phyloP scores from a whole-genome alignment of 53 echinoderm and acorn worm genomes.

The Patiria pectinifera region DNA sequence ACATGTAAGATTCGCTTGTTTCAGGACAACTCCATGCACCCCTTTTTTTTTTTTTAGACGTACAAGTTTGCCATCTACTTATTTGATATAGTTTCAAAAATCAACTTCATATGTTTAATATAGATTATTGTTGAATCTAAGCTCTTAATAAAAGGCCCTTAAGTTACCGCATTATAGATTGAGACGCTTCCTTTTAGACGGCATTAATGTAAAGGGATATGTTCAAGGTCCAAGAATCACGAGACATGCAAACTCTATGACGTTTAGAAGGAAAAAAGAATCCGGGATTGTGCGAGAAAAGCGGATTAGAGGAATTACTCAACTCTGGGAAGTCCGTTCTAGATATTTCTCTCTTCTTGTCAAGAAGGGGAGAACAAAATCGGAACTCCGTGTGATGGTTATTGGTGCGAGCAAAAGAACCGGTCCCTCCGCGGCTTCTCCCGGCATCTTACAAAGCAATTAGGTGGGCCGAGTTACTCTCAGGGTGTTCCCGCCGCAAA shows the following conservation, averaged over 20 bases:
- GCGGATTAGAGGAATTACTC: slow-evolving; percentile 51
- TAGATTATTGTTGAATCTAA: slow-evolving; percentile 42
- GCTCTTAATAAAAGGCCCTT: slow-evolving; percentile 89
- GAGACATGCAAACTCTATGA: slow-evolving; percentile 5
- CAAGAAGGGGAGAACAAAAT: not conserved
- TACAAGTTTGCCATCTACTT: too few species aligned
- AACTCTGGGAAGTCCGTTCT: slow-evolving; percentile 12
- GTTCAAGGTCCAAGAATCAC: not conserved
- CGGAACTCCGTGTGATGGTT: not conserved
- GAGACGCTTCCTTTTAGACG: too few species aligned
- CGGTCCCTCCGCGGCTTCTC: slow-evolving; percentile 5
- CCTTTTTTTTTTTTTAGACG: too few species aligned
- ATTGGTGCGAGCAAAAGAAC: not conserved
- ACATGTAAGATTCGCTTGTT: too few species aligned
- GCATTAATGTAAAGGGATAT: not conserved
- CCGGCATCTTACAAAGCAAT: slow-evolving; percentile 41
- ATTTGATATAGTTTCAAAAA: too few species aligned
- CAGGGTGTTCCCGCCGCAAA: slow-evolving; percentile 48
- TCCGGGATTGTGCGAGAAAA: not conserved
- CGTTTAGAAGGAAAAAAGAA: slow-evolving; percentile 32
- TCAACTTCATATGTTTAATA: too few species aligned
- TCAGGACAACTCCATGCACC: too few species aligned
- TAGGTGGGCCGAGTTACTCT: slow-evolving; percentile 57
- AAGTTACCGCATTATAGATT: slow-evolving; percentile 33
- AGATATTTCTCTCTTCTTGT: not conserved